Evolutionary conservation across 2,113 vertebrate genomes (phyloP).

Genomic region (Naja naja): DNA sequence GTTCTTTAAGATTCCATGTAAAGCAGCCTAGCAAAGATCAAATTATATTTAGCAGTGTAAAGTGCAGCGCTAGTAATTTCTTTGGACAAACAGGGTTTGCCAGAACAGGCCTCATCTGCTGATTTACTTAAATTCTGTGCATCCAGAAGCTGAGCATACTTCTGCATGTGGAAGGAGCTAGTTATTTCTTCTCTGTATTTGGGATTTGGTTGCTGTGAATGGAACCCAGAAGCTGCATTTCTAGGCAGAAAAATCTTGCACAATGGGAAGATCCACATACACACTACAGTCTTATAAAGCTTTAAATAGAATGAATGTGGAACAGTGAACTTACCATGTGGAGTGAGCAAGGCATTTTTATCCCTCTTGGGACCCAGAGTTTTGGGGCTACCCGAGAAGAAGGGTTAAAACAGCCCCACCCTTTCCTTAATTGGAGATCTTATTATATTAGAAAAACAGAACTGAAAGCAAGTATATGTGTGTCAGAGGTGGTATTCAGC

Average conservation of each 20-base stretch:
- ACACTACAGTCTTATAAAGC: neutral
- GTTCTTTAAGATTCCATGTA: neutral
- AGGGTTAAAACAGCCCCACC: neutral
- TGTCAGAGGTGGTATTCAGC: neutral
- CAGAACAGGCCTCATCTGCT: slow-evolving; percentile 40
- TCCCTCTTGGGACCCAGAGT: neutral
- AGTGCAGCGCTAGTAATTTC: neutral
- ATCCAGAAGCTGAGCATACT: neutral
- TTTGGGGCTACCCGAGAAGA: neutral
- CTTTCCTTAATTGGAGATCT: neutral
- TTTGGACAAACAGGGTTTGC: slow-evolving; percentile 3
- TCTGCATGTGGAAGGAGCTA: slow-evolving; percentile 6
- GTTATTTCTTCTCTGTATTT: neutral
- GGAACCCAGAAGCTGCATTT: neutral
- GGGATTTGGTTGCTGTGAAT: neutral
- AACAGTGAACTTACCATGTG: neutral
- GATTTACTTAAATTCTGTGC: slow-evolving; percentile 3
- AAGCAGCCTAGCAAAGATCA: neutral
- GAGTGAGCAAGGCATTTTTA: neutral
- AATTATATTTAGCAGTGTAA: neutral
- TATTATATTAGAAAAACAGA: neutral
- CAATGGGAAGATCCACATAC: neutral
- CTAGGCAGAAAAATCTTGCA: neutral
- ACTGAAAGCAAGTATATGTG: neutral
- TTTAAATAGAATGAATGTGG: neutral